Conservation (phyloP, 2,888 invertebrate genomes). For the Troides helena region DNA sequence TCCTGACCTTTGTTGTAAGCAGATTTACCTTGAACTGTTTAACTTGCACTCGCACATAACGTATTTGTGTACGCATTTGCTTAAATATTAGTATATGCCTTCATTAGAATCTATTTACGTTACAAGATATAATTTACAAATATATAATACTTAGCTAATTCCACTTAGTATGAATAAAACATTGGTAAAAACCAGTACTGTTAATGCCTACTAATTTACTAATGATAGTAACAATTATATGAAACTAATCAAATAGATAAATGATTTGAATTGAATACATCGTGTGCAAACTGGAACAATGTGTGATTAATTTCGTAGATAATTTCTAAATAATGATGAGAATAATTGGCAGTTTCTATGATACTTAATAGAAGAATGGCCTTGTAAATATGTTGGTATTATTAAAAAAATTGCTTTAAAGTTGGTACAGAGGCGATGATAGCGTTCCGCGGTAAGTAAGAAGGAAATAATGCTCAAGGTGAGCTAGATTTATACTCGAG, state of each 20-base stretch:
- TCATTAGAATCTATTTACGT: conserved; percentile 7
- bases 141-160: conserved; percentile 5
- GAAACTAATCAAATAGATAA: conserved; percentile 14
- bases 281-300: conserved; percentile 17
- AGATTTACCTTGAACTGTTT: conserved; percentile 10
- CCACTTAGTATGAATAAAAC: background rate
- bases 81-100: background rate
- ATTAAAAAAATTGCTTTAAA: background rate
- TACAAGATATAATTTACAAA: background rate
- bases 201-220: background rate
- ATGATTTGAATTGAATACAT: conserved; percentile 13
- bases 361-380: background rate
- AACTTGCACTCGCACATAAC: background rate
- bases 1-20: conserved; percentile 14
- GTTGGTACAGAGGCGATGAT: conserved; percentile 19
- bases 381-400: too few relatives aligned
- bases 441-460: conserved; percentile 44
- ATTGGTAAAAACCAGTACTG: conserved; percentile 5
- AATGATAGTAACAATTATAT: conserved; percentile 4
- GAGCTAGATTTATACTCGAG: conserved; percentile 63
- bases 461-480: conserved; percentile 76
- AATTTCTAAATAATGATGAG: background rate
- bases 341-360: background rate
- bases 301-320: background rate
- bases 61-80: background rate